Conservation (phyloP, 1,140 invertebrate genomes). For the Eufriesea mexicana region DNA sequence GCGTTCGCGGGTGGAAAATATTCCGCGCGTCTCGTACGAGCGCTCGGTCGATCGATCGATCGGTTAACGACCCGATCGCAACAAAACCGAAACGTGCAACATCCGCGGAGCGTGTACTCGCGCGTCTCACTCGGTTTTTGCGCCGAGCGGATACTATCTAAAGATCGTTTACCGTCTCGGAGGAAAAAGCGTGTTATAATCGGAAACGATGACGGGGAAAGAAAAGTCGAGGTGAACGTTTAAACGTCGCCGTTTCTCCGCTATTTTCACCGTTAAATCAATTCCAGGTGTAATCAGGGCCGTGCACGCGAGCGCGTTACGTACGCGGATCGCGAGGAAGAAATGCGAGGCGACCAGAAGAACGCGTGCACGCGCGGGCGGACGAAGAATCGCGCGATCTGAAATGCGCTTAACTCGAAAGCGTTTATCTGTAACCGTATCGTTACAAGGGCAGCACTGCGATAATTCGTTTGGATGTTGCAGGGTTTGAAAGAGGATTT, state of each 20-base stretch:
- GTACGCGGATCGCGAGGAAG: not conserved
- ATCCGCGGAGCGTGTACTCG: not conserved
- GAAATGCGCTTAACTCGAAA: constrained; percentile 67
- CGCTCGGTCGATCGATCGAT: not conserved
- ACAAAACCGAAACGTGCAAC: no score
- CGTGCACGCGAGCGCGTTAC: not conserved
- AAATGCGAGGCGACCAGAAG: not conserved
- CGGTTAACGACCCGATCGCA: not conserved
- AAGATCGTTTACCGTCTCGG: no score
- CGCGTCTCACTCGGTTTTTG: not conserved
- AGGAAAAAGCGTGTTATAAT: no score
- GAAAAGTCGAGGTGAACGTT: not conserved
- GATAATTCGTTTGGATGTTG: constrained; percentile 66
- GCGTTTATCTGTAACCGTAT: constrained; percentile 67
- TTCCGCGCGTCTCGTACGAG: no score
- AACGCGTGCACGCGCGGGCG: not conserved
- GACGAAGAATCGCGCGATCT: constrained; percentile 56
- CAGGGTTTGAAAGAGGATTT: constrained; percentile 65
- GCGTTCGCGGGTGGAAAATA: no score
- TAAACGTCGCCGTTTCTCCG: not conserved
- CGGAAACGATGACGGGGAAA: no score
- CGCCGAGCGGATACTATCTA: no score
- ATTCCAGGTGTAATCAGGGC: not conserved
- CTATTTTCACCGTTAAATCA: not conserved
- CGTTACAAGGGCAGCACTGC: constrained; percentile 49